Evolutionary conservation across 2,888 invertebrate genomes (phyloP), one percentile per base, ranked within the genome.

Genomic region (Macropis europaea): DNA sequence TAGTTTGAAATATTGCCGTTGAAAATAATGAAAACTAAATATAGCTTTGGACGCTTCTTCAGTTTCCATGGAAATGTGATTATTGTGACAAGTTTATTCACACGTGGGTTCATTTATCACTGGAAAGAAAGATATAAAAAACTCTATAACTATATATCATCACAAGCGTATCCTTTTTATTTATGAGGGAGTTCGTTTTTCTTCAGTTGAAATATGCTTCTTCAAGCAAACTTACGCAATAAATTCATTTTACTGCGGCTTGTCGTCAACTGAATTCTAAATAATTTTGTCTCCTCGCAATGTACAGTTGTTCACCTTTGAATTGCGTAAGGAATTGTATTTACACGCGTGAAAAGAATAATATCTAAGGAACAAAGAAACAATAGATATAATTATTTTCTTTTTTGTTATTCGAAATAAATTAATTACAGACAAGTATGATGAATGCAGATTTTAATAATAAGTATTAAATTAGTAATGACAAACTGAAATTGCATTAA

Each of bases 91-190:
- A 38, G 38, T 53, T 28, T 40, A 19, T 9, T 32, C 15, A 17
- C 36, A 45, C 50, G 50, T 36, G 63, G 43, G 48, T 38, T 24
- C 36, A 52, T 52, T 66, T 66, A 48, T 63, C 63, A 45, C 7
- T 1, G 13, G 17, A 22, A 17, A 11, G 38, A 26, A n/a, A 52
- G 45, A 36, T n/a, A 28, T 17, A 47, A 26, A 17, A 42, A 15
- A 52, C 50, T 50, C 50, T 42, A 60, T 32, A 26, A 17, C 32
- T 34, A 9, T 26, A 22, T 24, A 43, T 61, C 50, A 62, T 28
- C 28, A 15, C 7, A 24, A 11, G 26, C 36, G 17, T 17, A 38
- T 17, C 13, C 43, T 7, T 2, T 19, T 22, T 19, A 22, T 48
- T 36, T 7, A 24, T 13, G 26, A 43, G 24, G 47, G 17, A n/a